These are phyloP conservation scores for Ferdinandea cuprea DNA, from an alignment of 2,888 invertebrate species.

Conservation along the genomic window DNA sequence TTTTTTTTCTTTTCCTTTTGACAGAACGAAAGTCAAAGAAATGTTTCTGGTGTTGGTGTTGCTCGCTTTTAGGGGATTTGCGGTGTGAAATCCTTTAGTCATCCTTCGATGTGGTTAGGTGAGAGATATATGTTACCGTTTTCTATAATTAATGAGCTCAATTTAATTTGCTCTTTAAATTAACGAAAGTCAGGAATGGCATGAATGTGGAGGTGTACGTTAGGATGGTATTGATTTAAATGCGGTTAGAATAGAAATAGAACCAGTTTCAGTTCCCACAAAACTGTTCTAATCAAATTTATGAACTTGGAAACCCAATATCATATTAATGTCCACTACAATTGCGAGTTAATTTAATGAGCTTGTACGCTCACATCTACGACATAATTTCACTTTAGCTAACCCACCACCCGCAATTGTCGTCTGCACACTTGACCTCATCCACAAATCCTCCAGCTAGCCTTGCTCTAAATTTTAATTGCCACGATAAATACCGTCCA, in stretches of 20 bases:
- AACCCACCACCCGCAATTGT: too few species aligned
- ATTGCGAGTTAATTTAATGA: slow-evolving; percentile 36
- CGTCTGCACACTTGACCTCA: slow-evolving; percentile 13
- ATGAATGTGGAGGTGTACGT: too few species aligned
- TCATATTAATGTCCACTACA: neutral
- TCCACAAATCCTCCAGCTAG: neutral
- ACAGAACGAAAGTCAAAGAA: slow-evolving; percentile 18
- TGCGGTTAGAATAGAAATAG: too few species aligned
- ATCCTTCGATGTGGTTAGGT: slow-evolving; percentile 18
- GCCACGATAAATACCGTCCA: slow-evolving; percentile 36
- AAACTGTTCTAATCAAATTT: too few species aligned
- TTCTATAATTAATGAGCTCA: slow-evolving; percentile 33
- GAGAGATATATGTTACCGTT: slow-evolving; percentile 26
- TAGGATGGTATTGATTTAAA: too few species aligned
- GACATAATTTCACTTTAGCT: slow-evolving; percentile 38
- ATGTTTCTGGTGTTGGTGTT: slow-evolving; percentile 12
- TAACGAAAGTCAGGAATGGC: neutral
- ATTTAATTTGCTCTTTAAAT: slow-evolving; percentile 26
- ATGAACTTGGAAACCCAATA: too few species aligned
- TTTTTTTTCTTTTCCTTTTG: slow-evolving; percentile 8
- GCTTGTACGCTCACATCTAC: slow-evolving; percentile 25
- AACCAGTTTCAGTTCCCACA: too few species aligned
- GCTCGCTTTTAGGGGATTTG: slow-evolving; percentile 38
- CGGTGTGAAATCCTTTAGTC: slow-evolving; percentile 27
- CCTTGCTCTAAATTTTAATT: slow-evolving; percentile 29